Conservation (phyloP, 1,140 invertebrate genomes). For the Planococcus citri region DNA sequence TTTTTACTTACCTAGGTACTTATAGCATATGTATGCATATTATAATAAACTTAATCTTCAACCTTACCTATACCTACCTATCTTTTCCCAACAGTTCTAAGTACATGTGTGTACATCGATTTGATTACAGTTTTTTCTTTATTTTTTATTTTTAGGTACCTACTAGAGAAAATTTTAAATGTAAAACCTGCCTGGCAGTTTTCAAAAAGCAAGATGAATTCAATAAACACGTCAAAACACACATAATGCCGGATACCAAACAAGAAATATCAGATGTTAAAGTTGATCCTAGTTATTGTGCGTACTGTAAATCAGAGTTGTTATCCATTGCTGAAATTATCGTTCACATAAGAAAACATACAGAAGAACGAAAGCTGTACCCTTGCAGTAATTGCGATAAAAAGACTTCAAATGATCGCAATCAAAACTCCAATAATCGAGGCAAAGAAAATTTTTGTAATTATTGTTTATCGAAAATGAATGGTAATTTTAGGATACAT, state of each 20-base stretch:
- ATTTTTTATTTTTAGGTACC: background rate
- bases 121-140: background rate
- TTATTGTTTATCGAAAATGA: constrained; percentile 3
- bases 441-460: background rate
- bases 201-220: background rate
- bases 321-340: background rate
- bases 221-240: background rate
- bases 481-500: background rate
- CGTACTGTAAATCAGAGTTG: background rate
- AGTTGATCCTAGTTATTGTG: background rate
- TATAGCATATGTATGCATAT: too few species aligned
- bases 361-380: background rate
- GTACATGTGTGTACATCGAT: background rate
- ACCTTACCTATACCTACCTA: too few species aligned
- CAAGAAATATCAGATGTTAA: background rate
- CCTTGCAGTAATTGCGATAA: background rate
- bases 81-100: too few species aligned
- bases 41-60: too few species aligned
- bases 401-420: background rate
- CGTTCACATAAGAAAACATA: background rate
- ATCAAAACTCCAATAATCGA: background rate
- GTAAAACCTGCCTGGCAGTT: background rate
- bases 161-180: background rate
- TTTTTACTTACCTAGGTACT: too few species aligned
- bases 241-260: background rate